Evolutionary conservation across 2,797 vertebrate species (phyloP), one percentile per base, ranked within the genome.

Genomic region (Hylomyscus alleni): DNA sequence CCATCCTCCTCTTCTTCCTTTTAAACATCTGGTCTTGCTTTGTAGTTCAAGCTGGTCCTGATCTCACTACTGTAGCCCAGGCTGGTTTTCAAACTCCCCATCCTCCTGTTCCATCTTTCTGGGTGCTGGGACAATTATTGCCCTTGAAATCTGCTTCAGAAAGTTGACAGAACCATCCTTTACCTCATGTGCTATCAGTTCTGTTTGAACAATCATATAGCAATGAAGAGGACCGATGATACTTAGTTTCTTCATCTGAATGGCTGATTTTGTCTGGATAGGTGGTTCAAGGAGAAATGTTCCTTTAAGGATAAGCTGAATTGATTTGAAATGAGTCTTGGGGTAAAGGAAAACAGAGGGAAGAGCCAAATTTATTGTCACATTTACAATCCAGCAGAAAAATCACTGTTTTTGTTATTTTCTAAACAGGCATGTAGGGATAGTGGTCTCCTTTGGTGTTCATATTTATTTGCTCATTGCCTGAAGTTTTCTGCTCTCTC

Each of bases 391-490:
- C 67, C 89, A 47, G 50, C 86, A 8, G 50, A 19, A 75, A 94
- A 94, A 7, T 9, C 26, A 94, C 94, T 13, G 2, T 67, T 78
- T 89, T 17, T 8, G 7, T 86, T 92, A 37, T 83, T 97, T 80
- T 90, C 37, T 4, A 17, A 87, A 65, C 52, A 58, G 90, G 19
- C 77, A 4, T 75, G 29, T 56, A 95, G 90, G 75, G 81, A 69
- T 50, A 69, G 73, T 50, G 34, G 92, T 88, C 47, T 88, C 6
- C 34, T 82, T 91, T 89, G 47, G 13, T 29, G 13, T 40, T 0
- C 47, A 6, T 7, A 58, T 89, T 6, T 78, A 90, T 54, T 87
- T 54, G 44, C 60, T 89, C 95, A 3, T 7, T 77, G 65, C 54
- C 26, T 81, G 67, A 77, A 82, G 89, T 89, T 91, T 78, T 31